Evolutionary conservation across 1,140 invertebrate genomes (phyloP), one percentile per base, ranked within the genome.

Genomic region (Temnothorax curvispinosus): DNA sequence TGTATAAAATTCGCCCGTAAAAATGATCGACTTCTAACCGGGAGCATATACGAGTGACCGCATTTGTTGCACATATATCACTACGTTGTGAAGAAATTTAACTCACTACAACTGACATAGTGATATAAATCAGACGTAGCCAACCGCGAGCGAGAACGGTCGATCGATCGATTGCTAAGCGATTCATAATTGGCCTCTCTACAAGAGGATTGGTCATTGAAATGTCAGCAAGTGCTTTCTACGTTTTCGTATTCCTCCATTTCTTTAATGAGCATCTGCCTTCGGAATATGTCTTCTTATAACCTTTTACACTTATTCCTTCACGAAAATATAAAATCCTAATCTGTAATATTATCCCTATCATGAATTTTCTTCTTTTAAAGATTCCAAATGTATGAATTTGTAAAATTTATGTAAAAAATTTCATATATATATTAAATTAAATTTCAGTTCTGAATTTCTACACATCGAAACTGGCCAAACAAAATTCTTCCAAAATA

Each of bases 111-210:
- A 56, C 50, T 69, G 15, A 8, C 35, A 15, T 21, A 58, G 38
- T 47, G 50, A 56, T 71, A 67, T 47, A 74, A 74, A 50, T 18
- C 41, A 60, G 27, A n/a, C 27, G 52, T 74, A 60, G 65, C 13
- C 32, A 47, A 74, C 21, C 52, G 67, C 52, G 54, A 60, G 41
- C n/a, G 13, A 60, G n/a, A 69, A 11, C 13, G 38, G 11, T 47
- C 27, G 67, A 47, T 18, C 58, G 50, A 54, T 69, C 67, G 27
- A 82, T 56, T 35, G 13, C 44, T 50, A 47, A 54, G 7, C 50
- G 65, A 81, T 71, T 81, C n/a, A 52, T 44, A 50, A 75, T 75
- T 74, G 80, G 32, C 56, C 69, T 84, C 80, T 74, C 74, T 74
- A 60, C 41, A 44, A 38, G 44, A 75, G 44, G 13, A 62, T 47